Evolutionary conservation across 2,797 vertebrate genomes (phyloP).

Genomic region (Halcyon badia): DNA sequence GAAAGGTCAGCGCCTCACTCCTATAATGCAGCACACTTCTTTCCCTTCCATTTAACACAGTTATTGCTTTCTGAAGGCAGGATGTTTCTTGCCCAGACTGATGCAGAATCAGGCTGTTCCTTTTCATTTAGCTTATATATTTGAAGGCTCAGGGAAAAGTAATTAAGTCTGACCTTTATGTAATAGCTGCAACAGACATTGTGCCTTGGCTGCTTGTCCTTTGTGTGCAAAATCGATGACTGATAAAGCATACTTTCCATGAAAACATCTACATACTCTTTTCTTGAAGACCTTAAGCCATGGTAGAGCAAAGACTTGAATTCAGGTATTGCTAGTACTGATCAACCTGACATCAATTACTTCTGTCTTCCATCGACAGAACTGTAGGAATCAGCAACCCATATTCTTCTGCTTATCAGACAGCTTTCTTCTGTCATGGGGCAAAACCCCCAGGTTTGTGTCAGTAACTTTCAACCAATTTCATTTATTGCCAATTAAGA

Average conservation of each 20-base stretch:
- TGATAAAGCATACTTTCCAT: not conserved
- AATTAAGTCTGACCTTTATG: not conserved
- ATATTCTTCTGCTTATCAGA: not conserved
- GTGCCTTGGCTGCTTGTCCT: not conserved
- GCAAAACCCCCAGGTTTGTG: not conserved
- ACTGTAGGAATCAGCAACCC: not conserved
- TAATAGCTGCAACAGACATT: not conserved
- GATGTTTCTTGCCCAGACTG: not conserved
- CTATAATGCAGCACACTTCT: not conserved
- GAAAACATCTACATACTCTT: not conserved
- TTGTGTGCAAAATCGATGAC: not conserved
- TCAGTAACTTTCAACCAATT: not conserved
- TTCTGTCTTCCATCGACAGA: not conserved
- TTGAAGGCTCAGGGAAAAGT: not conserved
- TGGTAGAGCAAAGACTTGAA: not conserved
- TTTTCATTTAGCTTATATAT: not conserved
- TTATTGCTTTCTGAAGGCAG: conserved; percentile 12
- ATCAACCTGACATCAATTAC: not conserved
- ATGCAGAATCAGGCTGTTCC: not conserved
- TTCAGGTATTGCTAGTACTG: not conserved
- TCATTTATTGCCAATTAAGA: not conserved
- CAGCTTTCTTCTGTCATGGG: not conserved
- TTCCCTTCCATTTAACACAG: not conserved
- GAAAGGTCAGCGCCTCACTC: not conserved
- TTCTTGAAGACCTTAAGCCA: not conserved